Base-by-base conservation (phyloP, 2,888 invertebrate genomes). In the Apamea epomidion region DNA sequence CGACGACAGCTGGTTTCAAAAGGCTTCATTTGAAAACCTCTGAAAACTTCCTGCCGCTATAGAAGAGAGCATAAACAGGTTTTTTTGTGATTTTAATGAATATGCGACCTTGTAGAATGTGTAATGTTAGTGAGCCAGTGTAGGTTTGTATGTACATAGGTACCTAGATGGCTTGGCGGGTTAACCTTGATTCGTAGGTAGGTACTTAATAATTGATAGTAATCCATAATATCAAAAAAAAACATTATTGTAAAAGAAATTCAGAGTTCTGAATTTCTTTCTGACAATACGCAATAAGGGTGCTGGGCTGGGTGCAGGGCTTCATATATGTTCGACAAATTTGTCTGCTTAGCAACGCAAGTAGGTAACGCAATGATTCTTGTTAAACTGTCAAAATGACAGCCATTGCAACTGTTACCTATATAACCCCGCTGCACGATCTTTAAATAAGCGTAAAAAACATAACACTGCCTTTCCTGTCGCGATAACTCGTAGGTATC, bases 1-100 rank as follows among this genome's bases (percentile, higher is more conserved):
- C 25, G 42, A 42, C 67, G 37, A 58, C 14, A 60, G 62, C 74
- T 70, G 58, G 18, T 83, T 82, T 88, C 74, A 80, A 88, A 88
- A 84, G 71, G n/a, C 12, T 87, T 82, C 73, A 62, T 82, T 76
- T 81, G 25, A 83, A 81, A 85, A 78, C 70, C 54, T 69, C 67
- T 73, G 42, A n/a, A 70, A 80, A 74, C 45, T 76, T 75, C 67
- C 62, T 74, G 29, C 14, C 14, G 54, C 32, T 74, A 21, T 51
- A 60, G 29, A 62, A 37, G 14, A 58, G 14, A 72, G 16, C 16
- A 21, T n/a, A 62, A 62, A 62, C 16, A 64, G 29, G 6, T 54
- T 62, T 64, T 37, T 64, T 51, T 29, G 8, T 32, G 16, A 42
- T 32, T 67, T 58, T 69, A 37, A 77, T 78, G 48, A 73, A 73